Evolutionary conservation across 2,113 vertebrate species (phyloP).

Genomic region (Cairina moschata): DNA sequence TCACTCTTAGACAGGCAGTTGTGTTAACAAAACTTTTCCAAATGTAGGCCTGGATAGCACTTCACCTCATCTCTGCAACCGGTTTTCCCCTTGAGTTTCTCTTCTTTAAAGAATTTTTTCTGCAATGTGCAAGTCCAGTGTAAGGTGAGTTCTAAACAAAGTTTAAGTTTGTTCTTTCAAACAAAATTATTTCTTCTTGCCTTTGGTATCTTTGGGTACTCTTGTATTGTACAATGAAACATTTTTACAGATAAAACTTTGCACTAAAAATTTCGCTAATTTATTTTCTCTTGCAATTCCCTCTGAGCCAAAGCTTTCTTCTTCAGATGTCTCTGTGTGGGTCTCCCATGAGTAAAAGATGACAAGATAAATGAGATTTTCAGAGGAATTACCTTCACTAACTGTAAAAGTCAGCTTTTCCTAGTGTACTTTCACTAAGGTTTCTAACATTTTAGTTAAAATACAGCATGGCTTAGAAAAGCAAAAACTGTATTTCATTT

Average conservation of each 20-base stretch:
- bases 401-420: not conserved
- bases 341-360: not conserved
- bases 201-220: not conserved
- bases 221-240: not conserved
- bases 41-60: not conserved
- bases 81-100: not conserved
- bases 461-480: not conserved
- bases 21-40: not conserved
- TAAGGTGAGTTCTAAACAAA: not conserved
- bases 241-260: not conserved
- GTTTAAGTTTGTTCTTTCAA: not conserved
- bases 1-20: not conserved
- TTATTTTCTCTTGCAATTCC: not conserved
- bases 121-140: not conserved
- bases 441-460: not conserved
- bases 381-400: not conserved
- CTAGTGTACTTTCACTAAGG: not conserved
- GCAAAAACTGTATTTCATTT: not conserved
- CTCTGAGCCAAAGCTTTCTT: not conserved
- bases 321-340: not conserved
- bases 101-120: not conserved
- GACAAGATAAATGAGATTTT: not conserved
- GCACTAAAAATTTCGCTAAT: not conserved
- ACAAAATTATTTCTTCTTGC: not conserved
- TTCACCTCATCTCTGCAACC: not conserved